phyloP scores from a whole-genome alignment of 2,888 invertebrate species.

The Lampropteryx suffumata region DNA sequence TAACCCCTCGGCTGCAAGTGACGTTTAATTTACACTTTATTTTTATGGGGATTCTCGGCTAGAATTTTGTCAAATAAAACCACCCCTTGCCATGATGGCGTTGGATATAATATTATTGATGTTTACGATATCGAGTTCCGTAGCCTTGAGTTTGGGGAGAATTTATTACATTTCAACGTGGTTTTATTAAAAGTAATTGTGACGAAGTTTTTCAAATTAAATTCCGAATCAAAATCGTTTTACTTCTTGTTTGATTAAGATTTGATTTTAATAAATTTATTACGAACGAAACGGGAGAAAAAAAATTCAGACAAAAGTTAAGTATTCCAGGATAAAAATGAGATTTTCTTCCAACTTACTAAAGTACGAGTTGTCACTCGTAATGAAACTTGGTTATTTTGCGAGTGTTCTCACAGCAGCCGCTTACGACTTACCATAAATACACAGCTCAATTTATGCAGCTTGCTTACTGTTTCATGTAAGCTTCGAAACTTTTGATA shows the following conservation, averaged over 20 bases:
- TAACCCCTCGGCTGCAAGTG: conserved; percentile 47
- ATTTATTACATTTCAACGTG: conserved; percentile 9
- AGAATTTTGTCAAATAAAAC: conserved; percentile 34
- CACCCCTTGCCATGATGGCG: conserved; percentile 18
- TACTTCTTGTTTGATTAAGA: no score
- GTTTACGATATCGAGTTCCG: conserved; percentile 31
- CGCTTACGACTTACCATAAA: conserved; percentile 36
- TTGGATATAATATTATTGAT: conserved; percentile 33
- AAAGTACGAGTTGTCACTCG: conserved; percentile 31
- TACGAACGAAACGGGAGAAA: no score
- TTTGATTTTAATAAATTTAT: no score
- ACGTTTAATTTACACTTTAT: conserved; percentile 54
- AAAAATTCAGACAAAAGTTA: neutral
- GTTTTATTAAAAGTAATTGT: neutral
- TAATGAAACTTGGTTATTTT: conserved; percentile 41
- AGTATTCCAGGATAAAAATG: conserved; percentile 13
- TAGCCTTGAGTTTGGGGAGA: conserved; percentile 3
- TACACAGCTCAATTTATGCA: conserved; percentile 5
- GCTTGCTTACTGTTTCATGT: conserved; percentile 13
- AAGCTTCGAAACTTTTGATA: no score
- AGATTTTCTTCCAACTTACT: conserved; percentile 29
- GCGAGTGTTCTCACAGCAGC: conserved; percentile 38
- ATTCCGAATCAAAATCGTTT: no score
- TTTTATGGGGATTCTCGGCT: conserved; percentile 39
- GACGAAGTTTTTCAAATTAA: no score